Base-by-base conservation (phyloP, 2,113 vertebrate genomes). In the Engraulis encrasicolus region DNA sequence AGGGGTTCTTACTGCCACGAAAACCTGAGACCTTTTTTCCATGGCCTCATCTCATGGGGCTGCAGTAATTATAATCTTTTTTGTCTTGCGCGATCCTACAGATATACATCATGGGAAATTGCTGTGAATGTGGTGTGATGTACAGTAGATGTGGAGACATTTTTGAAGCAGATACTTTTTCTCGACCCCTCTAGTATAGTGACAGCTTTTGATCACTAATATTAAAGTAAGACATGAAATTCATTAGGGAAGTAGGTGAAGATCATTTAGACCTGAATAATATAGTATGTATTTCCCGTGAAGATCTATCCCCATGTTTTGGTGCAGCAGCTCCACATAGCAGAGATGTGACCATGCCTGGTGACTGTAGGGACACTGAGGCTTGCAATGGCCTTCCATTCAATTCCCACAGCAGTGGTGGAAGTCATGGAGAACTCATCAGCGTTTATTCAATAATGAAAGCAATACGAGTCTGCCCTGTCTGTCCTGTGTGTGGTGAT, bases 401-500 rank as follows among this genome's bases (percentile, higher is more conserved):
- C 40, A 23, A 23, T 15, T 74, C 31, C 27, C 14, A 34, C 31
- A 82, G 31, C 38, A 85, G 85, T 78, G n/a, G n/a, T n/a, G 31
- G 80, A 37, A 80, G 37, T 81, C 34, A 81, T 84, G 80, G 80
- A 83, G 71, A 91, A 87, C 50, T 85, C 82, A 50, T 84, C 45
- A 80, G 12, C 48, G 77, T 88, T 81, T 84, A 50, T 50, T 50
- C 52, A 52, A 15, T 20, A 86, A 83, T 61, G 79, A 49, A 52
- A 83, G 36, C 78, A 48, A 78, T 23, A 81, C 38, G 34, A 15
- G 49, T 83, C 37, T 58, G 84, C 74, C 84, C 78, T 50, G 49
- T 83, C 37, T 58, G 84, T 77, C 84, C 78, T 50, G 37, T 78
- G 78, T 77, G 77, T 50, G n/a, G n/a, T n/a, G 36, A n/a, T 58